Base-by-base conservation (phyloP, 1,140 invertebrate genomes). In the Heliconius eleuchia region DNA sequence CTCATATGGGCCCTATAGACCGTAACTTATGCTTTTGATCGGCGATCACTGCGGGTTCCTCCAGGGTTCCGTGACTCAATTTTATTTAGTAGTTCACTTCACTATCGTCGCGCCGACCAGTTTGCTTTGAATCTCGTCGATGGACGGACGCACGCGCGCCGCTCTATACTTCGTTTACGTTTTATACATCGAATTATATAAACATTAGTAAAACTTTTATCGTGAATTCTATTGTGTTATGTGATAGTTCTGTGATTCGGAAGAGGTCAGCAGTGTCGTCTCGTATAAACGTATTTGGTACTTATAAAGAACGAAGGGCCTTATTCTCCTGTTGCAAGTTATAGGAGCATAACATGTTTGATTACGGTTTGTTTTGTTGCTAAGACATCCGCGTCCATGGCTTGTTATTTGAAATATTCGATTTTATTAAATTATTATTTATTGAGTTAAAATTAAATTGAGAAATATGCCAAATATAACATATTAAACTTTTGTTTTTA, bases 351-450 rank as follows among this genome's bases (percentile, higher is more conserved):
- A 91, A 91, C 91, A 92, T 88, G 88, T 91, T 92, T 91, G 86
- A 88, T 92, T 90, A 86, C 85, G 77, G 85, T 91, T 92, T 91
- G 88, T 92, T 92, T 90, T 89, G 90, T 92, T 91, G 81, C 87
- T 86, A 90, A 89, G 89, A 91, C 87, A 91, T 90, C 88, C 88
- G 90, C 87, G 87, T 91, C 77, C 77, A 77, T 88, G 80, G 84
- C 81, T 83, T 87, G 84, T 83, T 74, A 85, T 84, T 86, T 83
- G 72, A 66, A 71, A 71, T 75, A 77, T 77, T 73, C 4, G 57
- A 80, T 72, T 79, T 74, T 74, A 74, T 46, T 9, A 39, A 72
- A 23, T 23, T 66, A 66, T 66, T 66, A 66, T 66, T 66, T 6
- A 66, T 13, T n/a, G 6, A 6, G 34, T 37, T 37, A 37, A 27